These are phyloP conservation scores for Apomyelois bistriatella DNA, from an alignment of 2,888 invertebrate species.

Conservation along the genomic window DNA sequence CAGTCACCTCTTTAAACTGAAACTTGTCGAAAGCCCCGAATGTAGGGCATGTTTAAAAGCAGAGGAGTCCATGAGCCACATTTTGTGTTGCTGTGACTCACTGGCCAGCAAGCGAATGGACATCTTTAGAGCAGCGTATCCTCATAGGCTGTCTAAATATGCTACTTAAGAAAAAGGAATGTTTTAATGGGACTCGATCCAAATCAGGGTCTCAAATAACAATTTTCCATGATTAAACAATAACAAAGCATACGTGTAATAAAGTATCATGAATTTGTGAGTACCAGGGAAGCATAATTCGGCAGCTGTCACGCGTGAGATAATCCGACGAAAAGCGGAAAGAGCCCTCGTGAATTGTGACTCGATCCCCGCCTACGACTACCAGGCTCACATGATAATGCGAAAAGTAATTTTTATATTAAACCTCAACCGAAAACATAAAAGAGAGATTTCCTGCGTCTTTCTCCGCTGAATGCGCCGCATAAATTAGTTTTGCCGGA, in stretches of 20 bases:
- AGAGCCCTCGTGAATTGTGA: slow-evolving; percentile 52
- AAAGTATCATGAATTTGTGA: slow-evolving; percentile 30
- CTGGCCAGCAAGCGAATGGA: too few species aligned
- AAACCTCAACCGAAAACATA: slow-evolving; percentile 72
- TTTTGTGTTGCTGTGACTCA: too few species aligned
- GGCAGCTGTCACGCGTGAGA: slow-evolving; percentile 72
- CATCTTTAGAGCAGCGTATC: too few species aligned
- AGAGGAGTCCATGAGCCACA: too few species aligned
- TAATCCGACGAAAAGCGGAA: slow-evolving; percentile 56
- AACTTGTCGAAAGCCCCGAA: too few species aligned
- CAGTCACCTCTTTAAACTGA: too few species aligned
- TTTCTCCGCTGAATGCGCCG: slow-evolving; percentile 59
- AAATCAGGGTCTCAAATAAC: neutral
- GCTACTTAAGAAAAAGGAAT: too few species aligned
- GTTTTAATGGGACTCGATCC: too few species aligned
- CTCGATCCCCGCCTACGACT: slow-evolving; percentile 45
- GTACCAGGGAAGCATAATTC: slow-evolving; percentile 44
- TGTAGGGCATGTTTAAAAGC: too few species aligned
- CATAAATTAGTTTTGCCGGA: slow-evolving; percentile 76
- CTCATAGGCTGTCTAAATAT: too few species aligned
- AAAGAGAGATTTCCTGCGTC: slow-evolving; percentile 63
- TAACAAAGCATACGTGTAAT: neutral
- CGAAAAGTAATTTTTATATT: slow-evolving; percentile 76
- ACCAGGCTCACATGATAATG: slow-evolving; percentile 71
- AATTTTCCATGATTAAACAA: neutral